Conservation (phyloP, 2,797 vertebrate genomes). For the Hoplostethus mediterraneus region DNA sequence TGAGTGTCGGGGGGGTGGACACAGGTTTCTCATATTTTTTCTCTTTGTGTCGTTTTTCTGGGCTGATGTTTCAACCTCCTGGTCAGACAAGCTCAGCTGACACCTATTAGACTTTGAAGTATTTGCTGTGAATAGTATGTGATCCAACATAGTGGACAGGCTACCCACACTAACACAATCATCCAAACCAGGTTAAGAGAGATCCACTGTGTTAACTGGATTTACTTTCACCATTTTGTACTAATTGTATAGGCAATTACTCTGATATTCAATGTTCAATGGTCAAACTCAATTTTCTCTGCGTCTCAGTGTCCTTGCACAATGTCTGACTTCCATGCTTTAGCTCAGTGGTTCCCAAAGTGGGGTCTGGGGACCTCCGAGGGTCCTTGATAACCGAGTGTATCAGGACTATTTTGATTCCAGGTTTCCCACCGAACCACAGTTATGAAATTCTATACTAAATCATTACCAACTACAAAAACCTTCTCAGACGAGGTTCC, state of each 20-base stretch:
- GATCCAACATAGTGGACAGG: conserved; percentile 8
- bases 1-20: too few relatives aligned
- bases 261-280: conserved; percentile 40
- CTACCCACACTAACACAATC: conserved; percentile 19
- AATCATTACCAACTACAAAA: conserved; percentile 30
- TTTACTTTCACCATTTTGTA: conserved; percentile 19
- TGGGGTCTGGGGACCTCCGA: conserved; percentile 23
- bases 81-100: conserved; percentile 9
- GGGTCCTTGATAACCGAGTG: too few relatives aligned
- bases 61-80: not conserved
- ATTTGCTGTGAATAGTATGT: conserved; percentile 5
- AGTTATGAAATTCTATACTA: conserved; percentile 20
- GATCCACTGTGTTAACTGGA: conserved; percentile 32
- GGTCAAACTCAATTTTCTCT: conserved; percentile 45
- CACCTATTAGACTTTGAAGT: conserved; percentile 9
- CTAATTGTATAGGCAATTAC: conserved; percentile 29
- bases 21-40: too few relatives aligned
- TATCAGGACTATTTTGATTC: not conserved
- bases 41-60: too few relatives aligned
- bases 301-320: conserved; percentile 32
- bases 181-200: conserved; percentile 41
- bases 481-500: conserved; percentile 9
- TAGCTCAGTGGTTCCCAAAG: conserved; percentile 22
- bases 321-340: conserved; percentile 43
- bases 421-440: too few relatives aligned